These are phyloP conservation scores for Scaptomyza reducta DNA, from an alignment of 2,888 invertebrate species.

Conservation along the genomic window DNA sequence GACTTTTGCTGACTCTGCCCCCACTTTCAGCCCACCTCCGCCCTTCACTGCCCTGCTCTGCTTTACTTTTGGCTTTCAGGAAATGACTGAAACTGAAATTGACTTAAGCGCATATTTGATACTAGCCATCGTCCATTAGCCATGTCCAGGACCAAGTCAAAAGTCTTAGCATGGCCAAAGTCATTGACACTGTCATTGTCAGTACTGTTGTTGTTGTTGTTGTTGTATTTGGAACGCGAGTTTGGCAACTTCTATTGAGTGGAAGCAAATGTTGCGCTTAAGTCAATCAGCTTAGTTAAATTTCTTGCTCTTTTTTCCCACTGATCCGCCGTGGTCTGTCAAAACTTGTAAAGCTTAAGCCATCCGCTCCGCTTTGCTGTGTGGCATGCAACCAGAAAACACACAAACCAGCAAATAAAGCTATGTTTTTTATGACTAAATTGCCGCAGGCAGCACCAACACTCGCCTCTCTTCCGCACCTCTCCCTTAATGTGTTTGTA, in stretches of 20 bases:
- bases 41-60: no score
- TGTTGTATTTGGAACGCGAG: conserved; percentile 20
- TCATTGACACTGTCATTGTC: conserved; percentile 64
- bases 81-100: conserved; percentile 64
- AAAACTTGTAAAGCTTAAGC: conserved; percentile 37
- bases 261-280: conserved; percentile 44
- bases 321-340: conserved; percentile 23
- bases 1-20: conserved; percentile 20
- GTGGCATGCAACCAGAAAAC: conserved; percentile 5
- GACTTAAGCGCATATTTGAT: conserved; percentile 65
- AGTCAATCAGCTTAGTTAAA: conserved; percentile 72
- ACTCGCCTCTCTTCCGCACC: background rate
- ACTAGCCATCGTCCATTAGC: conserved; percentile 38
- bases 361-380: conserved; percentile 5
- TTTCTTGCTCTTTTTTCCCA: conserved; percentile 1
- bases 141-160: conserved; percentile 24
- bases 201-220: background rate
- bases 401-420: conserved; percentile 10
- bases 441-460: conserved; percentile 13
- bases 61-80: conserved; percentile 17
- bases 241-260: conserved; percentile 55
- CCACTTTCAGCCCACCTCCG: background rate
- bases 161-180: conserved; percentile 29
- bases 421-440: conserved; percentile 22
- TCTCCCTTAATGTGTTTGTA: conserved; percentile 1